Conservation (phyloP, 2,113 vertebrate genomes). For the Pica pica region DNA sequence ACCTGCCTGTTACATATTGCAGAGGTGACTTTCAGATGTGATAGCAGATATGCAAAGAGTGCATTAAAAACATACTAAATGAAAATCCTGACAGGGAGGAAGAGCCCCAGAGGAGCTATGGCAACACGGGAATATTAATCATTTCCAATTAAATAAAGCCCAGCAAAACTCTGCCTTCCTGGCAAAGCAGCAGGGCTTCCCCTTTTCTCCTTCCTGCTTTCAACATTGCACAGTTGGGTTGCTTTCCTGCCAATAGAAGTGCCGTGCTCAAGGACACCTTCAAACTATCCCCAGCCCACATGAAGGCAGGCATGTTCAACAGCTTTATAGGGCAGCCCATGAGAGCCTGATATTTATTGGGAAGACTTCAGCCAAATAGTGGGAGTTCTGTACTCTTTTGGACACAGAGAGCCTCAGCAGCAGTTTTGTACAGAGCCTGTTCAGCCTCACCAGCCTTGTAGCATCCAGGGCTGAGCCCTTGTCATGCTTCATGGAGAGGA, state of each 20-base stretch:
- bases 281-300: not conserved
- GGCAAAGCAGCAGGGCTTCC: not conserved
- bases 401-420: not conserved
- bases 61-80: not conserved
- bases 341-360: not conserved
- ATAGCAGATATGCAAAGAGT: not conserved
- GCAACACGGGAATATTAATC: not conserved
- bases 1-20: not conserved
- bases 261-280: not conserved
- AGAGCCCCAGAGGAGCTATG: not conserved
- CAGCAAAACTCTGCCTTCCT: not conserved
- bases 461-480: not conserved
- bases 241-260: not conserved
- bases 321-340: not conserved
- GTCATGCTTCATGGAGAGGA: accelerated
- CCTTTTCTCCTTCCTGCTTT: not conserved
- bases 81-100: not conserved
- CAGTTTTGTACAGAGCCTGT: accelerated
- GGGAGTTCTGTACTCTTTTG: not conserved
- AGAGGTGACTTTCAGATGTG: not conserved
- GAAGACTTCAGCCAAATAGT: not conserved
- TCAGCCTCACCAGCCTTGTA: not conserved
- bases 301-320: accelerated
- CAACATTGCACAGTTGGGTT: not conserved
- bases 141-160: not conserved